These are phyloP conservation scores for Melanaphis sacchari DNA, from an alignment of 1,140 invertebrate genomes.

Conservation along the genomic window DNA sequence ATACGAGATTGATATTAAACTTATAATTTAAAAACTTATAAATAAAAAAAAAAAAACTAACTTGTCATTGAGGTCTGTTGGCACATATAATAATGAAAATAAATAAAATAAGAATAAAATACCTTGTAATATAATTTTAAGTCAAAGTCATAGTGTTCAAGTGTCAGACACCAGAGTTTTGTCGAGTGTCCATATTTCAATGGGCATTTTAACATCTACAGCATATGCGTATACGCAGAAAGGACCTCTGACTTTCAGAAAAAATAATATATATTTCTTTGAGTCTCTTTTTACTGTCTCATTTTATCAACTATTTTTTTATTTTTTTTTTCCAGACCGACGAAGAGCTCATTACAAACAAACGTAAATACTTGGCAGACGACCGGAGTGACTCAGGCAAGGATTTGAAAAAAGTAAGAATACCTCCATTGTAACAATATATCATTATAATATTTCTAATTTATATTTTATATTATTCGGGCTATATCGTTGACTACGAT, in stretches of 20 bases:
- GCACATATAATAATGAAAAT: neutral
- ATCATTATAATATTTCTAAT: neutral
- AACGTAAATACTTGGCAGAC: constrained; percentile 44
- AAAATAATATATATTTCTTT: neutral
- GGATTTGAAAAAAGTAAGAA: constrained; percentile 51
- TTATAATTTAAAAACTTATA: too few species aligned
- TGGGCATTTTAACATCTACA: neutral
- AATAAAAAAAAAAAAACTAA: too few species aligned
- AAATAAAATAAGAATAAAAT: neutral
- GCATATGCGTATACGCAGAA: neutral
- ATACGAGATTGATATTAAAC: too few species aligned
- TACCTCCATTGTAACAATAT: neutral
- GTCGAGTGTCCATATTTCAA: neutral
- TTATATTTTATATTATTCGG: neutral
- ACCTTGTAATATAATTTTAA: neutral
- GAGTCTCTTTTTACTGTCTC: neutral
- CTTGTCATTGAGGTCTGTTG: neutral
- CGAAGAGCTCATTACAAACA: constrained; percentile 42
- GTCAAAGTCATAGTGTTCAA: neutral
- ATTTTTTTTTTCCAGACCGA: constrained; percentile 38
- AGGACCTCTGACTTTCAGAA: neutral
- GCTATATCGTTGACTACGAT: neutral
- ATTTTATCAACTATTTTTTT: neutral
- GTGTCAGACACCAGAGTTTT: neutral
- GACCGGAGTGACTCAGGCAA: constrained; percentile 45